Evolutionary conservation across 2,797 vertebrate species (phyloP).

Genomic region (Botia kubotai): DNA sequence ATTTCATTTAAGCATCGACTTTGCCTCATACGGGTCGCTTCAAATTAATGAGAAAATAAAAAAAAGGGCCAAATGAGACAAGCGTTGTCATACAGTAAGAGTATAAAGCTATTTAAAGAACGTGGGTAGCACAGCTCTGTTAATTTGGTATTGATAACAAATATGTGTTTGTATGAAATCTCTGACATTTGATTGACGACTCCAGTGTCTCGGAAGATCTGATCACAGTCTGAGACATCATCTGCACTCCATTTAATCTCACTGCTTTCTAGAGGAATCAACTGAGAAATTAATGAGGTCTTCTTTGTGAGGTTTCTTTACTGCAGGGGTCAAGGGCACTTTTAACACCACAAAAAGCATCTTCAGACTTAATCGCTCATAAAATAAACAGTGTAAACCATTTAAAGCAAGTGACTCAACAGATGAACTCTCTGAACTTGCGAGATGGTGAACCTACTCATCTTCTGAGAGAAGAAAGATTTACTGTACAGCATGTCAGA

Average conservation of each 20-base stretch:
- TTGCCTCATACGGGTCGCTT: background rate
- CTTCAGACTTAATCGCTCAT: background rate
- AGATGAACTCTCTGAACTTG: conserved; percentile 8
- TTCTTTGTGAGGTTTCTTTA: background rate
- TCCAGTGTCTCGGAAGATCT: background rate
- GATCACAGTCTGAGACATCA: background rate
- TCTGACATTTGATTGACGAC: too few species aligned
- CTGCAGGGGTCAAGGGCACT: background rate
- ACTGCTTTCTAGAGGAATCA: background rate
- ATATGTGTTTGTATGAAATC: too few species aligned
- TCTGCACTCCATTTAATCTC: background rate
- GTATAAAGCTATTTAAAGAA: background rate
- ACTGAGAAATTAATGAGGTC: background rate
- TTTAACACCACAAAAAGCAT: background rate
- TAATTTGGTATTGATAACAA: too few species aligned
- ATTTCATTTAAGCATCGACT: background rate
- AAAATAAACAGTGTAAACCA: background rate
- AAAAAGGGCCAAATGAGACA: too few species aligned
- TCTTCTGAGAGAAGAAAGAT: background rate
- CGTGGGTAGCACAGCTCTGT: background rate
- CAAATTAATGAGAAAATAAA: background rate
- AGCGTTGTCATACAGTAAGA: background rate
- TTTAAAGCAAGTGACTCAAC: background rate
- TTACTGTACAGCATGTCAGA: conserved; percentile 12
- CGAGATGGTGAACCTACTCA: background rate